phyloP scores from a whole-genome alignment of 2,797 vertebrate genomes.

The Cossypha caffra region DNA sequence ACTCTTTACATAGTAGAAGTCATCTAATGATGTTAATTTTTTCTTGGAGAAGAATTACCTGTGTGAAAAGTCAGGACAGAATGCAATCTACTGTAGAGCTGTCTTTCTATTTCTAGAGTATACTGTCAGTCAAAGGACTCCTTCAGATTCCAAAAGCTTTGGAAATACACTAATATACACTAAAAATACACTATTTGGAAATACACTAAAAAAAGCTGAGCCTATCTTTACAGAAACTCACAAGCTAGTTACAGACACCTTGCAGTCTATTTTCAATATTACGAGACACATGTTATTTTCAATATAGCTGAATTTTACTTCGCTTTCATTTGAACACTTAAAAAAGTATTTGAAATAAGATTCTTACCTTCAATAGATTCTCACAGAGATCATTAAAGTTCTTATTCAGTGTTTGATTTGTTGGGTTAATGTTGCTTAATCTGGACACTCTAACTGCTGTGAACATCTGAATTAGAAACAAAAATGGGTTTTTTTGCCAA shows the following conservation, averaged over 20 bases:
- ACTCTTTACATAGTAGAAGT: not conserved
- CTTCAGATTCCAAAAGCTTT: not conserved
- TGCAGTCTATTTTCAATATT: not conserved
- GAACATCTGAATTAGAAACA: constrained; percentile 88
- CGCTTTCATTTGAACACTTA: not conserved
- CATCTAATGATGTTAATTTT: not conserved
- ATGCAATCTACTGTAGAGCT: not conserved
- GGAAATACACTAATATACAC: not conserved
- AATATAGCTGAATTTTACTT: not conserved
- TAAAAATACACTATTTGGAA: too few species aligned
- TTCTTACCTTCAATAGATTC: constrained; percentile 92
- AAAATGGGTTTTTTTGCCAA: not conserved
- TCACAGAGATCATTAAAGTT: constrained; percentile 97
- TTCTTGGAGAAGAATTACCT: not conserved
- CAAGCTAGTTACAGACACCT: not conserved
- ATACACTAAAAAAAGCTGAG: not conserved
- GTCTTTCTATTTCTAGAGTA: not conserved
- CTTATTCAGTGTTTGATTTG: constrained; percentile 96
- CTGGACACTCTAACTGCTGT: constrained; percentile 94
- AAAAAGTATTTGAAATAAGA: not conserved
- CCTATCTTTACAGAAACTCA: not conserved
- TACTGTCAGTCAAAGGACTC: not conserved
- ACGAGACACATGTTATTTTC: not conserved
- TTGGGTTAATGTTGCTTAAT: constrained; percentile 89
- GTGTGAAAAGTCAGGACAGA: not conserved